Conservation (phyloP, 2,797 vertebrate species). For the Characodon lateralis region DNA sequence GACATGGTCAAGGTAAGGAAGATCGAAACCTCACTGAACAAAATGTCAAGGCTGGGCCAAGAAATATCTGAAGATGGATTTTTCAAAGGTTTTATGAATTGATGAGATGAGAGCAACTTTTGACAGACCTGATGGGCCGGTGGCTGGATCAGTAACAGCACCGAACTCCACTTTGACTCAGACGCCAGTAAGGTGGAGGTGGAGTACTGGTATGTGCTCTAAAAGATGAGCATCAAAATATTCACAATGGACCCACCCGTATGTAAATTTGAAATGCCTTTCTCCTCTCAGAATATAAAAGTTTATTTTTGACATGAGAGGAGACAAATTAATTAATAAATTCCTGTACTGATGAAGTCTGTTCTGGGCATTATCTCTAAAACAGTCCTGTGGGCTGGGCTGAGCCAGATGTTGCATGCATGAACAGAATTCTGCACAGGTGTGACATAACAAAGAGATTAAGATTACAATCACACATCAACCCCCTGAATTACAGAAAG, state of each 20-base stretch:
- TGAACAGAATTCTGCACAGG: conserved; percentile 32
- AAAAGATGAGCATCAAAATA: conserved; percentile 1
- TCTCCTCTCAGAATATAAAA: conserved; percentile 6
- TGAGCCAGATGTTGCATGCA: conserved; percentile 22
- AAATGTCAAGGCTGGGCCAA: background rate
- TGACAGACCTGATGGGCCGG: background rate
- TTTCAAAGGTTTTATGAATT: background rate
- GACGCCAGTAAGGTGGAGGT: background rate
- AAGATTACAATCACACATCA: conserved; percentile 54
- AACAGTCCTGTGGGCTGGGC: conserved; percentile 24
- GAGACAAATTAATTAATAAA: conserved; percentile 38
- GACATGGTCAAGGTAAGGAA: no score
- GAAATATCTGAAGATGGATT: background rate
- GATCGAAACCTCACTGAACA: no score
- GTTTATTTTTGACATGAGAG: conserved; percentile 24
- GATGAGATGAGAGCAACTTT: background rate
- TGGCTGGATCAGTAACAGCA: no score
- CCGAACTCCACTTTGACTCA: no score
- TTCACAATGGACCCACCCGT: conserved; percentile 3
- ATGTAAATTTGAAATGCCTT: conserved; percentile 10
- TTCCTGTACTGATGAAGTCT: conserved; percentile 37
- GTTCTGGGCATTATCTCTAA: conserved; percentile 41
- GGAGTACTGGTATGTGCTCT: background rate
- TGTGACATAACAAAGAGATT: conserved; percentile 57
- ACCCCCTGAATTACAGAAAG: conserved; percentile 27